These are phyloP conservation scores for Zelleria hepariella DNA, from an alignment of 2,888 invertebrate genomes.

Conservation along the genomic window DNA sequence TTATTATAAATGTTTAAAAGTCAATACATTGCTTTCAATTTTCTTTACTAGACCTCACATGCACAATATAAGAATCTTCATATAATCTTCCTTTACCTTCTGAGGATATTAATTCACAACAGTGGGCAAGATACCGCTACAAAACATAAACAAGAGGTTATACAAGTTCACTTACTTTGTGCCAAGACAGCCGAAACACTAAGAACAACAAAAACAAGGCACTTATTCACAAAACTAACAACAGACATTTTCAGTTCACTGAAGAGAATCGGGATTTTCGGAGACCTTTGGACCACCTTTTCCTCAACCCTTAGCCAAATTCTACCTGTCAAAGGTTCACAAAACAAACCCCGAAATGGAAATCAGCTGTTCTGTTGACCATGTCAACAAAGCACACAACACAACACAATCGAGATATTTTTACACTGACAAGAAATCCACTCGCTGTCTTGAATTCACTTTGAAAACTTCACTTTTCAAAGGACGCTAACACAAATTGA, in stretches of 20 bases:
- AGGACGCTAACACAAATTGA: neutral
- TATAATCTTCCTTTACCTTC: too few species aligned
- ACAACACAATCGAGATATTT: neutral
- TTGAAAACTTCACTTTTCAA: neutral
- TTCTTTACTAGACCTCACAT: too few species aligned
- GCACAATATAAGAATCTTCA: too few species aligned
- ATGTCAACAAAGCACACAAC: constrained; percentile 17
- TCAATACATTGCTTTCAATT: too few species aligned
- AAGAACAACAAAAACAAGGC: neutral
- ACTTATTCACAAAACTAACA: neutral
- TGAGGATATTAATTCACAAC: too few species aligned
- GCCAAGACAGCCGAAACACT: neutral
- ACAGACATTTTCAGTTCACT: neutral
- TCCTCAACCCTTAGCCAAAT: neutral
- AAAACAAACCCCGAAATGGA: constrained; percentile 3
- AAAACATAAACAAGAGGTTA: neutral
- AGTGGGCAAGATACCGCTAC: constrained; percentile 3
- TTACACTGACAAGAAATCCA: neutral
- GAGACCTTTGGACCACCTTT: neutral
- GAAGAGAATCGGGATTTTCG: neutral
- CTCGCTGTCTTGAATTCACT: neutral
- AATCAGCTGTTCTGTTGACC: constrained; percentile 31
- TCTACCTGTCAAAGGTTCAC: neutral
- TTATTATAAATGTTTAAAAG: too few species aligned
- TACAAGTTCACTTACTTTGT: neutral